phyloP scores from a whole-genome alignment of 2,113 vertebrate genomes.

The Oryzias celebensis region DNA sequence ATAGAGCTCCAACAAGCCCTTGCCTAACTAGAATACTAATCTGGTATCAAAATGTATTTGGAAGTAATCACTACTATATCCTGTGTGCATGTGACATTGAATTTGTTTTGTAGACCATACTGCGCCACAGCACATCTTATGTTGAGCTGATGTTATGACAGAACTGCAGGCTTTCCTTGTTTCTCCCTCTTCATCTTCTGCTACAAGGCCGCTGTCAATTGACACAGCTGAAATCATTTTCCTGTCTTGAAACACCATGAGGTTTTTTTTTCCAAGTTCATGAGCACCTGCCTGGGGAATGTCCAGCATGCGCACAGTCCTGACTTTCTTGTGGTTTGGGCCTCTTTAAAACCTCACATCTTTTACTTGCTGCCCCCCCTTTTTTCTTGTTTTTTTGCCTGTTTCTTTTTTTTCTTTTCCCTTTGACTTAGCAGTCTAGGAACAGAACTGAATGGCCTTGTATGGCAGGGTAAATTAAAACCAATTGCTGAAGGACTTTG shows the following conservation, averaged over 20 bases:
- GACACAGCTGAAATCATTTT: slow-evolving; percentile 77
- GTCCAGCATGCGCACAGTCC: slow-evolving; percentile 59
- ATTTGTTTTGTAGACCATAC: slow-evolving; percentile 21
- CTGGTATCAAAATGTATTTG: slow-evolving; percentile 52
- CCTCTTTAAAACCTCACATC: slow-evolving; percentile 71
- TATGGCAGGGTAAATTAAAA: slow-evolving; percentile 20
- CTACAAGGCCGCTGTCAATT: slow-evolving; percentile 74
- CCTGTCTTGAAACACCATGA: slow-evolving; percentile 54
- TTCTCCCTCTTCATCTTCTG: slow-evolving; percentile 57
- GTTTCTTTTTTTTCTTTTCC: slow-evolving; percentile 27
- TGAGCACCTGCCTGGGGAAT: slow-evolving; percentile 49
- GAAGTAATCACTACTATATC: slow-evolving; percentile 61
- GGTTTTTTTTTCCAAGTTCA: slow-evolving; percentile 45
- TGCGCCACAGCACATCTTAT: slow-evolving; percentile 41
- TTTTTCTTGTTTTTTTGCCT: slow-evolving; percentile 46
- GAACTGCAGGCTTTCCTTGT: slow-evolving; percentile 45
- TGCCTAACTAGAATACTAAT: slow-evolving; percentile 19
- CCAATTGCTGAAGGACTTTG: slow-evolving; percentile 27
- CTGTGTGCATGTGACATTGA: slow-evolving; percentile 51
- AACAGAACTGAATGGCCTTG: slow-evolving; percentile 66
- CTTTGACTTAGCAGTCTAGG: slow-evolving; percentile 8
- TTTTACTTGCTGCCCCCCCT: slow-evolving; percentile 45
- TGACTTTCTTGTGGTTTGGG: slow-evolving; percentile 71
- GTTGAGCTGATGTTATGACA: slow-evolving; percentile 58
- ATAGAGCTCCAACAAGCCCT: slow-evolving; percentile 52